Percentiles rank a stretch among this genome's conserved stretches.
phyloP scores from a whole-genome alignment of 2,113 vertebrate species.

The Corynorhinus townsendii region DNA sequence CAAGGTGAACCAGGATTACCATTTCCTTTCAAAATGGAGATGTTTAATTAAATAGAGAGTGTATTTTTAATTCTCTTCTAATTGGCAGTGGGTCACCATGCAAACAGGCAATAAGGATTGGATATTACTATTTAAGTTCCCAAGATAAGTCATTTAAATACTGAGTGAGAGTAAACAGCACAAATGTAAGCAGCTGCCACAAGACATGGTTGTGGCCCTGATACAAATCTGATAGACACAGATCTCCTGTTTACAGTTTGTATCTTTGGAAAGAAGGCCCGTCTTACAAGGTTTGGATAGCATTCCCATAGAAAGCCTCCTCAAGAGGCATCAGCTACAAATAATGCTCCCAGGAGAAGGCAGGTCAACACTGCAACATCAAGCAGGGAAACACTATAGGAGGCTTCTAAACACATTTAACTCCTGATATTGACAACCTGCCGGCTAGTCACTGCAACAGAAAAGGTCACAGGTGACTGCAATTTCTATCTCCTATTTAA shows the following conservation, averaged over 20 bases:
- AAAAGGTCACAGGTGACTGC: neutral
- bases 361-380: neutral
- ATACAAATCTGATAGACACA: neutral
- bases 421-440: neutral
- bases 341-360: neutral
- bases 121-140: neutral
- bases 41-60: neutral
- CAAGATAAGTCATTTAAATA: neutral
- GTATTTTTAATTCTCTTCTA: neutral
- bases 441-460: neutral
- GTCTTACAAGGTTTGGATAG: neutral
- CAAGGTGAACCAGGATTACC: neutral
- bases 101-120: neutral
- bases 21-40: slow-evolving; percentile 1
- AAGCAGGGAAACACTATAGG: neutral
- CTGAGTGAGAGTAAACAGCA: neutral
- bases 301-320: neutral
- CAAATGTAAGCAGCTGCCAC: neutral
- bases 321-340: neutral
- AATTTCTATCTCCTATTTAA: neutral
- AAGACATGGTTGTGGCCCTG: too few relatives aligned
- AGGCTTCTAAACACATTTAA: neutral
- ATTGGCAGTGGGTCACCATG: neutral
- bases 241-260: neutral
- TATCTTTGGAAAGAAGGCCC: neutral